phyloP scores from a whole-genome alignment of 2,888 invertebrate genomes.

The Drosophila vallismaia region DNA sequence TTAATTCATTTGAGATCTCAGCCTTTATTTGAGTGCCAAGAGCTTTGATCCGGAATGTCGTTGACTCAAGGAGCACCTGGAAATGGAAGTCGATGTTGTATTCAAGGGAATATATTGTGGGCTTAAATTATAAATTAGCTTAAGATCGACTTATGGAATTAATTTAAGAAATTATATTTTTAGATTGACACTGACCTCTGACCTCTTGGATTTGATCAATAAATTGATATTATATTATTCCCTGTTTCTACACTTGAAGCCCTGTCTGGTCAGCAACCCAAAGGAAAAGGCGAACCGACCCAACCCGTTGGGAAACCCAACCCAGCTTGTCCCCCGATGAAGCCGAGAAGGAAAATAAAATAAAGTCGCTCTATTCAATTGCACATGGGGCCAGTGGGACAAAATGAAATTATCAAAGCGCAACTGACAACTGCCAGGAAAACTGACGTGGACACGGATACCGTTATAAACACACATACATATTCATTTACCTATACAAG shows the following conservation, averaged over 20 bases:
- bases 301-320: constrained; percentile 9
- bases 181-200: not conserved
- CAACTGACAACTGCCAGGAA: constrained; percentile 68
- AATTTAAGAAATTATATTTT: not conserved
- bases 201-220: too few relatives aligned
- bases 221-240: not conserved
- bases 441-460: constrained; percentile 65
- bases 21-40: constrained; percentile 19
- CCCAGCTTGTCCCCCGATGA: constrained; percentile 26
- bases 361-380: constrained; percentile 53
- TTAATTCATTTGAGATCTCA: constrained; percentile 13
- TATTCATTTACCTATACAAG: constrained; percentile 35
- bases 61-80: constrained; percentile 29
- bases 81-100: not conserved
- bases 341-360: constrained; percentile 31
- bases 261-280: constrained; percentile 1
- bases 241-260: constrained; percentile 8
- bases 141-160: not conserved
- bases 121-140: not conserved
- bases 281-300: not conserved
- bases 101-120: not conserved
- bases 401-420: constrained; percentile 75
- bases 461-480: constrained; percentile 48
- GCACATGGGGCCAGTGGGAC: constrained; percentile 58
- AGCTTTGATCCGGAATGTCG: constrained; percentile 28